Base-by-base conservation (phyloP, 2,113 vertebrate genomes). In the Bubalus kerabau region DNA sequence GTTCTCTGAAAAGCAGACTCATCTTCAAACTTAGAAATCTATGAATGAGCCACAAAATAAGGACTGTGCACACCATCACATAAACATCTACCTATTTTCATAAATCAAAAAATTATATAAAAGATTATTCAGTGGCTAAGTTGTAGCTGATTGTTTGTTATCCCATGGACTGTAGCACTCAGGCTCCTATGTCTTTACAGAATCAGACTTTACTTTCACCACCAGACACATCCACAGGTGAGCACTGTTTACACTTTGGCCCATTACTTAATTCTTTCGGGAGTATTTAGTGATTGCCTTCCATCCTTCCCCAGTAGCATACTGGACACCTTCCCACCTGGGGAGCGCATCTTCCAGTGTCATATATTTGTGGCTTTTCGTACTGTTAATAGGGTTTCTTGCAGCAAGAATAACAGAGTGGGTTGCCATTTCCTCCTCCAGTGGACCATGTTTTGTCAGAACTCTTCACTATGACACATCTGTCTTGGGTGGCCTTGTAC, bases 371-470 rank as follows among this genome's bases (percentile, higher is more conserved):
- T 23, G n/a, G 19, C 67, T 71, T 71, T 71, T 71, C 1, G 36
- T 12, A 23, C 0, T 23, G 67, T 40, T 71, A 40, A 71, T 71
- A 10, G 19, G 10, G n/a, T 71, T 40, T 36, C n/a, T 36, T 71
- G 10, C 0, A 0, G 5, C 67, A 71, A 71, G n/a, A 23, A 40
- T 40, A 40, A 71, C n/a, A 71, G 17, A 71, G 36, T 40, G n/a
- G 19, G n/a, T 6, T 71, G 21, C 19, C 57, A 26, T 59, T 59
- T 59, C 24, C 19, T 71, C n/a, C n/a, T 12, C 67, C 67, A 23
- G 19, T 40, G 67, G n/a, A 71, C n/a, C n/a, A 71, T 40, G n/a
- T 71, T 71, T 23, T 40, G 19, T 71, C 67, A 71, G 10, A 71
- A 12, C 10, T 13, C 67, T 71, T 40, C 5, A 12, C 10, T 71